Evolutionary conservation across 1,140 invertebrate species (phyloP).

Genomic region (Bombus soroeensis): DNA sequence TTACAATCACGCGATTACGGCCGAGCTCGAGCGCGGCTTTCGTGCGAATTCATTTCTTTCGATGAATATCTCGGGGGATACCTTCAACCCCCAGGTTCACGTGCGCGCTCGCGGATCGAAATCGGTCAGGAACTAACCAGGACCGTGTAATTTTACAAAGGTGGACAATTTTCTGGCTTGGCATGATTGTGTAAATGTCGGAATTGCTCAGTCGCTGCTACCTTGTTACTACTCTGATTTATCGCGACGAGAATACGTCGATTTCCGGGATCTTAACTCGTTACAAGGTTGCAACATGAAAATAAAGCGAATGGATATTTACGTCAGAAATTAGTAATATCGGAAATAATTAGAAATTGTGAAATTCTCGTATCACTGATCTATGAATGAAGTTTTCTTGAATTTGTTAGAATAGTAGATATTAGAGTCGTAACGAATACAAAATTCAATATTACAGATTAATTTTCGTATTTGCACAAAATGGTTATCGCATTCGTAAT

Average conservation of each 20-base stretch:
- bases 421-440: too few relatives aligned
- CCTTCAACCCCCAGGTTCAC: not conserved
- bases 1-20: constrained; percentile 63
- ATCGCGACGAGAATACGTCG: not conserved
- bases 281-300: not conserved
- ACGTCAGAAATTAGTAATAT: not conserved
- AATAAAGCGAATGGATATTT: not conserved
- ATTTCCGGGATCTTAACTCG: too few relatives aligned
- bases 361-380: not conserved
- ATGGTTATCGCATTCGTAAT: too few relatives aligned
- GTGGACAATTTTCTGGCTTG: constrained; percentile 2
- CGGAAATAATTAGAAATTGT: not conserved
- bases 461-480: not conserved
- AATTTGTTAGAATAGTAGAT: not conserved
- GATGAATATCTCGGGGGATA: constrained; percentile 14
- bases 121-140: not conserved
- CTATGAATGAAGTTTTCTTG: too few relatives aligned
- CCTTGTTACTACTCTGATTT: not conserved
- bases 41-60: constrained; percentile 55
- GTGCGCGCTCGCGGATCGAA: not conserved
- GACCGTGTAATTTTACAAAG: not conserved
- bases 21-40: constrained; percentile 33
- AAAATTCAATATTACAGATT: not conserved
- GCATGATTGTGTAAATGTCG: not conserved
- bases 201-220: not conserved